Evolutionary conservation across 1,140 invertebrate species (phyloP), one percentile per base, ranked within the genome.

Genomic region (Druon quercuslanigerum): DNA sequence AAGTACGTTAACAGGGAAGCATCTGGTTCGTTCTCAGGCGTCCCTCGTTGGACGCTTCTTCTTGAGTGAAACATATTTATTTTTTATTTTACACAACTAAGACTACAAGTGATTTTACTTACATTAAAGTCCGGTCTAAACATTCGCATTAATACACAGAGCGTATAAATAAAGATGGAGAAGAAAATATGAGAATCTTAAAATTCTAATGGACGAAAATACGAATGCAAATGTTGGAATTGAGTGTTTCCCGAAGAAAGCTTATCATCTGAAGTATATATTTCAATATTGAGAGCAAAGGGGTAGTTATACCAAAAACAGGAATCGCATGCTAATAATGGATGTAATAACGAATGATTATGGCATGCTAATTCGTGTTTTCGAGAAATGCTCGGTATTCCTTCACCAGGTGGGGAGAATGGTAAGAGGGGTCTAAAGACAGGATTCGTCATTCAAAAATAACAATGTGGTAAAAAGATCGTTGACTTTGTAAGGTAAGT

Each of bases 301-400:
- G 60, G 60, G 60, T 66, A 40, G 25, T 8, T 66, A 66, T 46
- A 66, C 60, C 13, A 16, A n/a, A 33, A 66, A 66, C 25, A 40
- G 60, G 25, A 66, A 66, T 66, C 25, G 60, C 60, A 66, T 66
- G 60, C 60, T 33, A 66, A 66, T 66, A 66, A 66, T 66, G 60
- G 25, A 40, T n/a, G 60, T 40, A 40, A 66, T 66, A 66, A 33
- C 5, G 60, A 16, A 66, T 40, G 33, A 66, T 66, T 66, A 66
- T 33, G 3, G 20, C 40, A 66, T 33, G 25, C 60, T 66, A 66
- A 66, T 66, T 66, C 60, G 60, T 66, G 60, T 66, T 66, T 46
- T 66, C 60, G 20, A 40, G 25, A 40, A 66, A 16, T 66, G 40
- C 60, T 66, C 60, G 60, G 33, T 66, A 40, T 66, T 66, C 33